Conservation (phyloP, 2,797 vertebrate genomes). For the Jordanella pulchra region DNA sequence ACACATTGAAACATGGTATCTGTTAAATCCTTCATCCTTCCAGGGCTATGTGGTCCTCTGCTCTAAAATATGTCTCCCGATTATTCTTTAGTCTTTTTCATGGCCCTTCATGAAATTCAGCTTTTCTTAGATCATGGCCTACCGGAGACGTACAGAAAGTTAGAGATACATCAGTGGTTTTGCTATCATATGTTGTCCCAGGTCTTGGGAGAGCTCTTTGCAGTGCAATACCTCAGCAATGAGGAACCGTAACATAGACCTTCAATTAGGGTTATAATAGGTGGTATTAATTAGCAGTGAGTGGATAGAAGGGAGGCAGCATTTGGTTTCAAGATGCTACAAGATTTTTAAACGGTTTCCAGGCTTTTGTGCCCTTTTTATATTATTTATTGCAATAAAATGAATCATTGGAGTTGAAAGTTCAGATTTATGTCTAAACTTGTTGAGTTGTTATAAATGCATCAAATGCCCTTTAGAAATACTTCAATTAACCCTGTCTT, state of each 20-base stretch:
- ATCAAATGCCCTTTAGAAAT: not conserved
- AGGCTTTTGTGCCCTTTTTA: not conserved
- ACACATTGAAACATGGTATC: not conserved
- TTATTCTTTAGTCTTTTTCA: not conserved
- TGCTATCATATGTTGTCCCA: not conserved
- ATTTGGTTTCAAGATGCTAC: not conserved
- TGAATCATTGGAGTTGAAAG: not conserved
- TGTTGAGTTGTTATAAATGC: not conserved
- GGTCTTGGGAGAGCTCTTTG: not conserved
- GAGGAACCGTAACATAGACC: not conserved
- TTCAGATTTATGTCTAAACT: not conserved
- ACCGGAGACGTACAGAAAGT: not conserved
- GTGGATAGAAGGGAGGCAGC: not conserved
- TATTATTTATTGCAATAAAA: not conserved
- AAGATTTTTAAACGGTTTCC: not conserved
- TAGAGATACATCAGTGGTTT: not conserved
- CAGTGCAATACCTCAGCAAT: not conserved
- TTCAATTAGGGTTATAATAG: not conserved
- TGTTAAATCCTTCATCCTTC: not conserved
- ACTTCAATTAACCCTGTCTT: not conserved
- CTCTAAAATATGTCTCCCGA: not conserved
- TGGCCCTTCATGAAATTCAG: not conserved
- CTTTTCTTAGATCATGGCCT: not conserved
- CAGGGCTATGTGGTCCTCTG: too few relatives aligned
- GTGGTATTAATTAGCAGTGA: not conserved